Evolutionary conservation across 2,888 invertebrate species (phyloP).

Genomic region (Cistogaster globosa): DNA sequence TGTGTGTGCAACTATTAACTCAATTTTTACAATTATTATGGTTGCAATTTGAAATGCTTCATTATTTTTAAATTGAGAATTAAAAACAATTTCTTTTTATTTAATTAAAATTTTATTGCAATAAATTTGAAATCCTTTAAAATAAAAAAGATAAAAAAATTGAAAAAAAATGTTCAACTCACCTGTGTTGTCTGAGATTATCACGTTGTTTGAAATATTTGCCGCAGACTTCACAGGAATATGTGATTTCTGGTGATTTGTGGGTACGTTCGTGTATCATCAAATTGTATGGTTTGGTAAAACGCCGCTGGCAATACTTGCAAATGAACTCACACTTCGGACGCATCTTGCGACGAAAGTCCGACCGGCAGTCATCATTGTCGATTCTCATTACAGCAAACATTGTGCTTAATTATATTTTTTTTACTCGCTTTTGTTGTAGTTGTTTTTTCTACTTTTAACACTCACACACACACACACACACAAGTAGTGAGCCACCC

Average conservation of each 20-base stretch:
- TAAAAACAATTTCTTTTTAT: too few relatives aligned
- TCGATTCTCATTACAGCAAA: constrained; percentile 96
- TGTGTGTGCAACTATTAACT: too few relatives aligned
- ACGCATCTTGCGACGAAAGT: constrained; percentile 94
- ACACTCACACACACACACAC: constrained; percentile 21
- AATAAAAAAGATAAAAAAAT: too few relatives aligned
- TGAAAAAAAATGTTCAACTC: constrained; percentile 76
- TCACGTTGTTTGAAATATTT: constrained; percentile 99
- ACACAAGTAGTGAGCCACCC: constrained; percentile 19
- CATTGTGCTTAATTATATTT: constrained; percentile 84
- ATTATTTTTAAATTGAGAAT: too few relatives aligned
- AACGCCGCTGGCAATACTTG: constrained; percentile 98
- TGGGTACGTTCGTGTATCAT: constrained; percentile 99
- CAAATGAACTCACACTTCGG: constrained; percentile 99
- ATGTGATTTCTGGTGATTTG: constrained; percentile 97
- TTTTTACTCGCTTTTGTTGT: constrained; percentile 31
- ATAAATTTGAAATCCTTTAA: too few relatives aligned
- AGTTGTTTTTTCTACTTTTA: constrained; percentile 45
- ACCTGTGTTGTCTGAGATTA: constrained; percentile 97
- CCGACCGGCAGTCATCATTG: constrained; percentile 92
- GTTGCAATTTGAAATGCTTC: too few relatives aligned
- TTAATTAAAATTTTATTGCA: too few relatives aligned
- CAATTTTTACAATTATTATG: too few relatives aligned
- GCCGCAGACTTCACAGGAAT: constrained; percentile 98
- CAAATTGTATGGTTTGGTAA: constrained; percentile 99